These are phyloP conservation scores for Meandrina meandrites DNA, from an alignment of 92 coral and sea anemone genomes.

Conservation along the genomic window DNA sequence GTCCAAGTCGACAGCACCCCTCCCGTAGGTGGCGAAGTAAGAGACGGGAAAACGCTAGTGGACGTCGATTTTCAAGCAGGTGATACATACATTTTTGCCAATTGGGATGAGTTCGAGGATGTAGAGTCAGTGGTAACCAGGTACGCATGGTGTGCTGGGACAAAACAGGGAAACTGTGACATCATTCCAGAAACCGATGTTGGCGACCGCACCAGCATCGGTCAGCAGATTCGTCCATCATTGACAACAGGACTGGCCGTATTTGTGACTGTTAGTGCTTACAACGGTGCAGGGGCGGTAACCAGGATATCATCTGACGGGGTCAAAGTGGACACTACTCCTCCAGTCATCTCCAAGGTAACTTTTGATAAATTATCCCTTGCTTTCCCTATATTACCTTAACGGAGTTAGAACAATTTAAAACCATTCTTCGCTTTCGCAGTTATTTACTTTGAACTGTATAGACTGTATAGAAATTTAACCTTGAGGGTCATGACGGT, in stretches of 20 bases:
- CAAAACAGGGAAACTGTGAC: slow-evolving; percentile 80
- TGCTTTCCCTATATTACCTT: neutral
- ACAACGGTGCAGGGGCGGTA: slow-evolving; percentile 83
- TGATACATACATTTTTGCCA: slow-evolving; percentile 75
- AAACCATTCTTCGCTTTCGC: neutral
- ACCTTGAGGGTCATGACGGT: neutral
- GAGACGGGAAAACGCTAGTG: slow-evolving; percentile 69
- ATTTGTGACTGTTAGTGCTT: slow-evolving; percentile 72
- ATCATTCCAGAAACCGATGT: slow-evolving; percentile 65
- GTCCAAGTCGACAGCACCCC: slow-evolving; percentile 81
- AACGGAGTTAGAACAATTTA: neutral
- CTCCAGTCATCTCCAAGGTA: slow-evolving; percentile 82
- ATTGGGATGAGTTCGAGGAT: slow-evolving; percentile 92
- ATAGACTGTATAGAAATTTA: too few species aligned
- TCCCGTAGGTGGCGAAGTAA: slow-evolving; percentile 71
- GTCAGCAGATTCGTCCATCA: slow-evolving; percentile 75
- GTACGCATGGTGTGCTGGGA: slow-evolving; percentile 91
- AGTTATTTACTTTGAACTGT: neutral
- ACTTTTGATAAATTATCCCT: neutral
- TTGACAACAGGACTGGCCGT: slow-evolving; percentile 77
- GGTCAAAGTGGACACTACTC: slow-evolving; percentile 75
- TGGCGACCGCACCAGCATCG: slow-evolving; percentile 52
- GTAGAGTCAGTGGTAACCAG: slow-evolving; percentile 76
- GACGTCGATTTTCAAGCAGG: slow-evolving; percentile 78
- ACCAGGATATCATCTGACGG: slow-evolving; percentile 82